Evolutionary conservation across 2,113 vertebrate genomes (phyloP), one percentile per base, ranked within the genome.

Genomic region (Solenodon paradoxus): DNA sequence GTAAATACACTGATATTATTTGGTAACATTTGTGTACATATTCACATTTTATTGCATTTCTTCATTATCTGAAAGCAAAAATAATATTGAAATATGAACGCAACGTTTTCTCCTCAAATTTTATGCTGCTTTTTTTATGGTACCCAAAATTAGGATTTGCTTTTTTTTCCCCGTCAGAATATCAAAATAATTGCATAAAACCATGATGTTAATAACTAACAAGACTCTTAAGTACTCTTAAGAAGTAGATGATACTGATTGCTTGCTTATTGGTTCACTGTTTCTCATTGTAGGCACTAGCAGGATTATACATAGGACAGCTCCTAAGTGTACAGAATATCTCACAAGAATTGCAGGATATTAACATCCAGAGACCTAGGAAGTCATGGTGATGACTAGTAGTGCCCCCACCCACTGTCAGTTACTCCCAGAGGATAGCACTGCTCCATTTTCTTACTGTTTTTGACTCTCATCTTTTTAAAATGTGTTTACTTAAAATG

Each of bases 21-120:
- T 79, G 26, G 9, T 11, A 78, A 42, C 17, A 15, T 10, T 57
- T 71, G 2, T 55, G 49, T 66, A 12, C 53, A 1, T 59, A 20
- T n/a, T 89, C 35, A 55, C 11, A 66, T 55, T 86, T 92, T 75
- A 63, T 32, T 94, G 24, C 10, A 42, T 40, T 81, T 94, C 24
- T 47, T 92, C 11, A 83, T 45, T 78, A 19, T 51, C 22, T 61
- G 19, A 90, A 80, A 84, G 19, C 19, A 40, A 72, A 93, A 85
- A 35, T 35, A 71, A 57, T 13, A 28, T 72, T 63, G 38, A 42
- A 72, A 78, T 94, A 42, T 90, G 12, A 64, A 47, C 5, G 84
- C 59, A 51, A 32, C 3, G 5, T 77, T 8, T 78, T 78, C 17
- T 78, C 5, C 22, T 45, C 26, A 38, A 57, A 35, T n/a, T 74